Evolutionary conservation across 2,797 vertebrate species (phyloP), one percentile per base, ranked within the genome.

Genomic region (Channallabes apus): DNA sequence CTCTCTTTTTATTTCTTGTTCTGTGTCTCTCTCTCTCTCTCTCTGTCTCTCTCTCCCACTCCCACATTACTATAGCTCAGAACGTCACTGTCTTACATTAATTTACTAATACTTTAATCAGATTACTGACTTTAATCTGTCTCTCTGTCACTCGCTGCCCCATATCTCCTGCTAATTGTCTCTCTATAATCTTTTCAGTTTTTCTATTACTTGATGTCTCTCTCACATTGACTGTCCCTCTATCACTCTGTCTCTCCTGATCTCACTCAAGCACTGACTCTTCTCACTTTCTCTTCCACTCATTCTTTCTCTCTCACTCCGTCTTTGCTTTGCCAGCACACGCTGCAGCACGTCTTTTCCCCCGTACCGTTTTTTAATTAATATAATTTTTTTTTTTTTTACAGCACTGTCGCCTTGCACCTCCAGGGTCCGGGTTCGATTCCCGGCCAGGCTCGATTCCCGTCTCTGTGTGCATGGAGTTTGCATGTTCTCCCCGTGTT

Each of bases 11-110:
- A 6, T 87, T 90, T 91, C 88, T 89, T 88, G 88, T 62, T 59
- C 82, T 56, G 14, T 38, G n/a, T n/a, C n/a, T n/a, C n/a, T 88
- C 87, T 87, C 86, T 86, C 84, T 84, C 88, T 78, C 68, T 84
- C 61, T 29, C n/a, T 27, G 15, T 14, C 9, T 32, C 81, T 14
- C 29, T 46, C 75, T 65, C 64, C 51, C 27, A 32, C 17, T 51
- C 14, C 11, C 35, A 35, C 35, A 18, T 61, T 35, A 22, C 38
- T 72, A 38, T 72, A 9, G 9, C 69, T 38, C 69, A 18, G 46
- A 51, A 51, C 46, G 11, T 72, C 58, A 17, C 58, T 59, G 15
- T 59, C 58, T 59, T 59, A 59, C 58, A 59, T 35, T 35, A 35
- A 35, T 35, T 35, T 35, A 35, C 35, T 35, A 35, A 35, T 3